phyloP scores from a whole-genome alignment of 2,113 vertebrate species.

The Catharus fuscescens region DNA sequence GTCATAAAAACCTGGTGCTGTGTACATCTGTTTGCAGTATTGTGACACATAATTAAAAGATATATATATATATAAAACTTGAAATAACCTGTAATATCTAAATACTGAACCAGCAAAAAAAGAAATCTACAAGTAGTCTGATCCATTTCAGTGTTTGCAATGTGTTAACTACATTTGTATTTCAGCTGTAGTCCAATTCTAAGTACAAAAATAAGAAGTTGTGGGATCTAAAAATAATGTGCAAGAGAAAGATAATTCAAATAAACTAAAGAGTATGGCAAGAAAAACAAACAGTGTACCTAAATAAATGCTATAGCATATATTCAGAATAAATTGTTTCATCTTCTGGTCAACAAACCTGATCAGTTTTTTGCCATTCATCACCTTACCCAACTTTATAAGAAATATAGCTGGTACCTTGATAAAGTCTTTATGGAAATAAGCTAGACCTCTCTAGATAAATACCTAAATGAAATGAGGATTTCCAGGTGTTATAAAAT shows the following conservation, averaged over 20 bases:
- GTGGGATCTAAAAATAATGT: background rate
- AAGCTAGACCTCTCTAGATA: background rate
- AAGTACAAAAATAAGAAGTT: background rate
- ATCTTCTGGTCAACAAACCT: background rate
- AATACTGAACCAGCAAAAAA: background rate
- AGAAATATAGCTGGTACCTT: background rate
- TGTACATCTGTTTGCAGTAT: background rate
- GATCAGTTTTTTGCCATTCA: background rate
- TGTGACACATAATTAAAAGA: background rate
- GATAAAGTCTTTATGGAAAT: background rate
- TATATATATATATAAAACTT: background rate
- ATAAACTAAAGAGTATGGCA: background rate
- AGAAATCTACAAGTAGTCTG: background rate
- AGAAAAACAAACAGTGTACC: background rate
- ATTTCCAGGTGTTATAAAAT: background rate
- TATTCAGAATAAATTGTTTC: background rate
- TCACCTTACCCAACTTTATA: fast-evolving
- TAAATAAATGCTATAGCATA: background rate
- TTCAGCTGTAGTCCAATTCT: background rate
- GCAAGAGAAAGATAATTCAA: background rate
- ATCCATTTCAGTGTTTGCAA: background rate
- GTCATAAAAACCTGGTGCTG: background rate
- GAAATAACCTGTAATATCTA: background rate
- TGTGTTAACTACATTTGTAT: background rate
- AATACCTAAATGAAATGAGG: background rate